These are phyloP conservation scores for Dysidea cf. avara DNA, from an alignment of 37 sponge, comb jelly and placozoan species.

Conservation along the genomic window DNA sequence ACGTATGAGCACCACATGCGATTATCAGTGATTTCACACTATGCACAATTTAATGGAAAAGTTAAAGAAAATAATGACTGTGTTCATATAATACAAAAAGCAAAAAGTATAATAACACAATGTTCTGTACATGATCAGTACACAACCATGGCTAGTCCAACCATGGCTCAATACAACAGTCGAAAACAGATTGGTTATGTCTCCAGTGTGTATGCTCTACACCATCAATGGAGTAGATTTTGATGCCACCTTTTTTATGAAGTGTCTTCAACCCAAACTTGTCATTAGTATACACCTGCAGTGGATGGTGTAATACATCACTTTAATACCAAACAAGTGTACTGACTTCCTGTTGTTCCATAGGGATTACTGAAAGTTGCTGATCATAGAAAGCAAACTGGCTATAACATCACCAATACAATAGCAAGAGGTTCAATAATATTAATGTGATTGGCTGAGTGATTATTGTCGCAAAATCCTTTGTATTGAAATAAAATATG, in stretches of 20 bases:
- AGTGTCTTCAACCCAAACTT: conserved; percentile 74
- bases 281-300: conserved; percentile 63
- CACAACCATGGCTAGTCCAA: too few relatives aligned
- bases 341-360: conserved; percentile 31
- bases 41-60: too few relatives aligned
- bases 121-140: too few relatives aligned
- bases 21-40: too few relatives aligned
- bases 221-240: conserved; percentile 31
- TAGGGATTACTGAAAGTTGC: too few relatives aligned
- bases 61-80: too few relatives aligned
- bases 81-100: too few relatives aligned
- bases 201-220: conserved; percentile 76
- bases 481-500: too few relatives aligned
- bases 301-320: background rate
- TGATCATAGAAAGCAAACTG: conserved; percentile 82
- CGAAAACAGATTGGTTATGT: conserved; percentile 53
- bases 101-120: too few relatives aligned
- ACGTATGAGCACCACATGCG: too few relatives aligned
- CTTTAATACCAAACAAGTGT: background rate
- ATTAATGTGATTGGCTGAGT: too few relatives aligned
- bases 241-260: conserved; percentile 15
- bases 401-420: conserved; percentile 11
- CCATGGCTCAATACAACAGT: conserved; percentile 62
- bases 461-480: too few relatives aligned
- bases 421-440: background rate